Base-by-base conservation (phyloP, 2,888 invertebrate species). In the Habrosyne pyritoides region DNA sequence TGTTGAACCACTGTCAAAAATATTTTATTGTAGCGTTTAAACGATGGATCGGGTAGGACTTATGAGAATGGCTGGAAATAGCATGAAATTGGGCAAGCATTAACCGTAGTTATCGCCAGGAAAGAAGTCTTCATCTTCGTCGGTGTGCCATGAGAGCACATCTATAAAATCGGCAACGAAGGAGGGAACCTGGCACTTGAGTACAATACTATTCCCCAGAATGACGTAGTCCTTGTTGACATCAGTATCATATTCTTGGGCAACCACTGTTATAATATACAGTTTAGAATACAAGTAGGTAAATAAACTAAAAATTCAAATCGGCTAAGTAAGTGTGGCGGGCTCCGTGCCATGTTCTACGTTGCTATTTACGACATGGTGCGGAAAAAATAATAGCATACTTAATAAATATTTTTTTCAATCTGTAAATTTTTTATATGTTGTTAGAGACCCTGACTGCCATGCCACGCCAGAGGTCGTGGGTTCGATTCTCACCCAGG, bases 131-230 rank as follows among this genome's bases (percentile, higher is more conserved):
- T 96, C 95, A 60, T 95, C 94, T 73, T 95, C 94, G 83, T 96
- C 95, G 52, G 96, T 96, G 79, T 95, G 96, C 97, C 97, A 97
- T 56, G 96, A 96, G 46, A 96, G 93, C 63, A 98, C 96, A 72
- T 94, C 94, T 64, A 98, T 95, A 86, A 97, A 97, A 89, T 97
- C 97, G 53, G 96, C 96, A 61, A 97, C 97, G 85, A 97, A 98
- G 51, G 96, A 96, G 36, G 97, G 98, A 67, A 96, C 95, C 83
- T 96, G 96, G 91, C 97, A 97, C 84, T 96, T 96, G 67, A 96
- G 89, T 68, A 96, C 94, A 52, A 96, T 96, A 77, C 96, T 95
- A 88, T 97, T 97, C 58, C 97, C 96, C 77, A 95, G 93, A 68
- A 97, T 97, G 21, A 95, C 96, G 86, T 97, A 96, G 79, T 97